Base-by-base conservation (phyloP, 2,888 invertebrate genomes). In the Trilocha varians region DNA sequence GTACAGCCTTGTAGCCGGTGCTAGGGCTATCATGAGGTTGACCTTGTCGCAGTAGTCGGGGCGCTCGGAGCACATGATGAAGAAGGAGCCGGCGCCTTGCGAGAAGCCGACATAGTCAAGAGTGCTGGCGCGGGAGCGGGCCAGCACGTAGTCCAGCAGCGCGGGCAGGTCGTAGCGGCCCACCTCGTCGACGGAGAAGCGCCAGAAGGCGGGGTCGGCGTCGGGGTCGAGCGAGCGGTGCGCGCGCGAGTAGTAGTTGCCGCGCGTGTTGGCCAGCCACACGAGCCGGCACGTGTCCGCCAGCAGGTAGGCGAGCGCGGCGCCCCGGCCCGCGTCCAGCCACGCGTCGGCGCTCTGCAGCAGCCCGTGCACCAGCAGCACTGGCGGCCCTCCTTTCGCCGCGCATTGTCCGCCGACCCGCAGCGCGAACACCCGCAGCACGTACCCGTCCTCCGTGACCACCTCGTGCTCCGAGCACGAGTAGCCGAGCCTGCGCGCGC, bases 91-190 rank as follows among this genome's bases (percentile, higher is more conserved):
- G 0, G 89, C 88, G 5, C 95, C 95, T 66, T 90, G 89, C 0
- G 94, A 95, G 62, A 93, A 94, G 0, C 95, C 95, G 4, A 93
- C 89, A 25, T 70, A 78, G 35, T 73, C 78, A 25, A 82, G 39
- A 32, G 67, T 73, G 1, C 55, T 46, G 1, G 49, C 46, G 2
- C 53, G 52, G 1, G 79, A 76, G 3, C 62, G 46, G 1, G 63
- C 45, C 5, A 80, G 43, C 1, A 82, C 64, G 34, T 73, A 70
- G 39, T 80, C 77, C 0, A 78, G 59, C 33, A 67, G 64, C 0
- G 93, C 91, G 1, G 96, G 94, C 1, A 96, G 56, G 65, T 97
- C 97, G 53, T 87, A 89, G 15, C 77, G 63, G 0, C 91, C 93
- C 62, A 95, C 93, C 62, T 94, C 91, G 58, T 95, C 92, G 80